A percentile compares a stretch with the other conserved stretches of the same genome.
Evolutionary conservation across 2,888 invertebrate genomes (phyloP).

Genomic region (Chouioia cunea): DNA sequence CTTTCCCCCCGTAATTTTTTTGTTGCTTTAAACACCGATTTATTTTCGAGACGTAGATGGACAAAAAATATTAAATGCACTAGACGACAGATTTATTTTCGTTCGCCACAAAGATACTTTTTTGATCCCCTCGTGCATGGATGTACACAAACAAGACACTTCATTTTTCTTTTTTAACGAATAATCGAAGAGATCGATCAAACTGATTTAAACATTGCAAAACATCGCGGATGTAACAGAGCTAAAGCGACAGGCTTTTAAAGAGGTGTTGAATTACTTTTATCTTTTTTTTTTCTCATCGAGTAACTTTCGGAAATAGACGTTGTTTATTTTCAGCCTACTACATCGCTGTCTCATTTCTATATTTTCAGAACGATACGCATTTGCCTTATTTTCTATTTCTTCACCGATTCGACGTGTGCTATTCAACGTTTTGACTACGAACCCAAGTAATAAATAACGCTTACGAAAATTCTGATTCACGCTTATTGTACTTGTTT

Average conservation of each 20-base stretch:
- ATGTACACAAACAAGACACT: neutral
- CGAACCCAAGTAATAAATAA: too few relatives aligned
- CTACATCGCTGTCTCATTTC: neutral
- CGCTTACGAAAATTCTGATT: too few relatives aligned
- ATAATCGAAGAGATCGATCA: conserved; percentile 24
- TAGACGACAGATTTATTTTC: conserved; percentile 11
- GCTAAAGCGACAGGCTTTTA: neutral
- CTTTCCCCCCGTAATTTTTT: conserved; percentile 8
- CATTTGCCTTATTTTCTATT: neutral
- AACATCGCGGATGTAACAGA: neutral
- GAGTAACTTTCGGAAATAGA: conserved; percentile 17
- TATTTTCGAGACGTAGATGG: neutral
- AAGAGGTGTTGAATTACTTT: conserved; percentile 36
- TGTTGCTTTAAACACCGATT: neutral
- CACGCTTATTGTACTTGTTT: too few relatives aligned
- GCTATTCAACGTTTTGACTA: neutral
- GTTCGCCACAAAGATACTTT: too few relatives aligned
- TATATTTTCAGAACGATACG: neutral
- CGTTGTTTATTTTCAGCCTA: conserved; percentile 28
- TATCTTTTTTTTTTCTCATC: neutral
- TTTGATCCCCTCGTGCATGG: conserved; percentile 1
- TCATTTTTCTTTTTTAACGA: conserved; percentile 3
- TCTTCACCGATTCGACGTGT: neutral
- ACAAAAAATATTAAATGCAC: neutral
- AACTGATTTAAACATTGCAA: conserved; percentile 14